These are phyloP conservation scores for Nothoprocta perdicaria DNA, from an alignment of 2,113 vertebrate species.

Conservation along the genomic window DNA sequence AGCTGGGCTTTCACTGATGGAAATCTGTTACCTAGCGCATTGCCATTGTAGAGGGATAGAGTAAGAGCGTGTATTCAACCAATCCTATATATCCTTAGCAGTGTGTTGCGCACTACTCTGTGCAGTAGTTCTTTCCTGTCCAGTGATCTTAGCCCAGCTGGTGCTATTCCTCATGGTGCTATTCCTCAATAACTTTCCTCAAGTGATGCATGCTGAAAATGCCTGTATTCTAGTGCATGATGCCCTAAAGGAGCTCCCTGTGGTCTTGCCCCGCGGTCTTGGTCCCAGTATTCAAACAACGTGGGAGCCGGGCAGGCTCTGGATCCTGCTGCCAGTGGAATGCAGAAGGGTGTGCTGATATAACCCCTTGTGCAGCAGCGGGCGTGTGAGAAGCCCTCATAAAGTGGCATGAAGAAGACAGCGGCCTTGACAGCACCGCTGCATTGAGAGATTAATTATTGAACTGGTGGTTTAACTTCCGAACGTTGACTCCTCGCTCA, in stretches of 20 bases:
- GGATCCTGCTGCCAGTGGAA: rapidly evolving
- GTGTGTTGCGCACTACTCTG: not conserved
- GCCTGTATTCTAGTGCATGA: not conserved
- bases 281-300: rapidly evolving
- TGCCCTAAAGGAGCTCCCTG: not conserved
- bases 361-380: not conserved
- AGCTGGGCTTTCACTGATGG: not conserved
- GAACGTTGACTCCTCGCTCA: not conserved
- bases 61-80: not conserved
- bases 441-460: not conserved
- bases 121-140: rapidly evolving
- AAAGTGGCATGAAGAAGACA: not conserved
- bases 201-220: not conserved
- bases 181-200: not conserved
- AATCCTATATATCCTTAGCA: not conserved
- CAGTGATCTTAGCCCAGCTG: not conserved
- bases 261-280: too few species aligned
- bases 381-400: not conserved
- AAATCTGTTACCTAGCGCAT: not conserved
- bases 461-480: not conserved
- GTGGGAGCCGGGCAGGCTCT: not conserved
- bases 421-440: rapidly evolving
- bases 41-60: not conserved
- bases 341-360: not conserved
- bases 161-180: not conserved